phyloP scores from a whole-genome alignment of 2,113 vertebrate species.

The Odontesthes bonariensis region DNA sequence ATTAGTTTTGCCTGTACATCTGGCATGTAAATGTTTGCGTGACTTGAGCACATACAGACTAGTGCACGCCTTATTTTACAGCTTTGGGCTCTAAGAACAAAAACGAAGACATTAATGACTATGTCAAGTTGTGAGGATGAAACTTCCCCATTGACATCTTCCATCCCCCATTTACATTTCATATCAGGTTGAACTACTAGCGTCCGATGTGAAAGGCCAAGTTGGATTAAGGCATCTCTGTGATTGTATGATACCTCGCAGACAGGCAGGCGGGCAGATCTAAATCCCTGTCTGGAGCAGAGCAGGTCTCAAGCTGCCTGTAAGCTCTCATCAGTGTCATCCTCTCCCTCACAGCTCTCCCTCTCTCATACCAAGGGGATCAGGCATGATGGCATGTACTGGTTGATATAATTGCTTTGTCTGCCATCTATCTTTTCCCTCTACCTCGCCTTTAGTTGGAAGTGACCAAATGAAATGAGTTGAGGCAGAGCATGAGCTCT shows the following conservation, averaged over 20 bases:
- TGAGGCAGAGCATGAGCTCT: constrained; percentile 19
- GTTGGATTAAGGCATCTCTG: constrained; percentile 83
- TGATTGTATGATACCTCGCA: constrained; percentile 59
- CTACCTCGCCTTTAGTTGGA: constrained; percentile 47
- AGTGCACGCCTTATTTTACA: constrained; percentile 1
- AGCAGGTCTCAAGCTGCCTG: constrained; percentile 62
- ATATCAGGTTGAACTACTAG: constrained; percentile 61
- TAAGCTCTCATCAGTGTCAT: constrained; percentile 81
- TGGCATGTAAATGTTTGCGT: neutral
- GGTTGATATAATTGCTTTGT: constrained; percentile 77
- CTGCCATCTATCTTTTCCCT: constrained; percentile 58
- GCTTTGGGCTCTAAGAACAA: constrained; percentile 13
- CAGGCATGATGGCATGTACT: constrained; percentile 71
- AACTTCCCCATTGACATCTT: constrained; percentile 71
- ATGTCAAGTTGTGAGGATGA: constrained; percentile 60
- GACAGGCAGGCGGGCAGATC: constrained; percentile 57
- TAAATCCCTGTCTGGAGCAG: constrained; percentile 81
- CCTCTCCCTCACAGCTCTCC: constrained; percentile 39
- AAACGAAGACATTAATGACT: constrained; percentile 63
- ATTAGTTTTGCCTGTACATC: neutral
- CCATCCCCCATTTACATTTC: constrained; percentile 76
- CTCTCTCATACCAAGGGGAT: constrained; percentile 65
- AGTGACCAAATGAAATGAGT: constrained; percentile 67
- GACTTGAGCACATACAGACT: neutral
- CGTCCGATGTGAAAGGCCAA: constrained; percentile 77